These are phyloP conservation scores for Lepus oiostolus DNA, from an alignment of 2,797 vertebrate species.

Conservation along the genomic window DNA sequence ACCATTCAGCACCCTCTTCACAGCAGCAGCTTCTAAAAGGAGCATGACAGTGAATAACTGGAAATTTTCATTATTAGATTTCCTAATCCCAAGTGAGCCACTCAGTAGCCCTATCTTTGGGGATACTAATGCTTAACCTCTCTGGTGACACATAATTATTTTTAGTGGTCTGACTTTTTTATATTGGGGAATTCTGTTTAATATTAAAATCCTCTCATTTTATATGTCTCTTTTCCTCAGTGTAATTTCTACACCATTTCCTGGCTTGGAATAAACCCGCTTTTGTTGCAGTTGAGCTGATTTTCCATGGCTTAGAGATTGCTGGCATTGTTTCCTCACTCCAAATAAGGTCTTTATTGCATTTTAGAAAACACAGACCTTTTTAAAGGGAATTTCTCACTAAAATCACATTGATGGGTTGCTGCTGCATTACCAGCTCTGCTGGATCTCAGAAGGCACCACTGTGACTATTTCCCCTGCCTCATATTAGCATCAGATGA, in stretches of 20 bases:
- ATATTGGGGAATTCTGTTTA: conserved; percentile 59
- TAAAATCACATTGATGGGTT: conserved; percentile 52
- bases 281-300: conserved; percentile 60
- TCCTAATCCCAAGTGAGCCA: conserved; percentile 40
- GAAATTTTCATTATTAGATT: conserved; percentile 30
- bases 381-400: conserved; percentile 60
- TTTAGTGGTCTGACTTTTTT: conserved; percentile 43
- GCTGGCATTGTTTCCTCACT: conserved; percentile 18
- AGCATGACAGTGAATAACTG: not conserved
- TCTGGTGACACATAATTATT: conserved; percentile 63
- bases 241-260: conserved; percentile 61
- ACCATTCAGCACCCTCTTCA: not conserved
- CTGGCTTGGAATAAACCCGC: conserved; percentile 59
- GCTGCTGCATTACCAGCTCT: not conserved
- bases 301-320: conserved; percentile 51
- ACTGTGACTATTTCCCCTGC: not conserved
- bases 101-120: conserved; percentile 10
- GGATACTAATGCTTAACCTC: conserved; percentile 46
- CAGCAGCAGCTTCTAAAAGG: not conserved
- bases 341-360: conserved; percentile 64
- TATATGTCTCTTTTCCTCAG: conserved; percentile 40
- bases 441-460: conserved; percentile 35
- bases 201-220: conserved; percentile 64
- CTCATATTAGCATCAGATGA: conserved; percentile 55
- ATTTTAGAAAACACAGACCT: conserved; percentile 69